Base-by-base conservation (phyloP, 2,113 vertebrate genomes). In the Cyprinus carpio region DNA sequence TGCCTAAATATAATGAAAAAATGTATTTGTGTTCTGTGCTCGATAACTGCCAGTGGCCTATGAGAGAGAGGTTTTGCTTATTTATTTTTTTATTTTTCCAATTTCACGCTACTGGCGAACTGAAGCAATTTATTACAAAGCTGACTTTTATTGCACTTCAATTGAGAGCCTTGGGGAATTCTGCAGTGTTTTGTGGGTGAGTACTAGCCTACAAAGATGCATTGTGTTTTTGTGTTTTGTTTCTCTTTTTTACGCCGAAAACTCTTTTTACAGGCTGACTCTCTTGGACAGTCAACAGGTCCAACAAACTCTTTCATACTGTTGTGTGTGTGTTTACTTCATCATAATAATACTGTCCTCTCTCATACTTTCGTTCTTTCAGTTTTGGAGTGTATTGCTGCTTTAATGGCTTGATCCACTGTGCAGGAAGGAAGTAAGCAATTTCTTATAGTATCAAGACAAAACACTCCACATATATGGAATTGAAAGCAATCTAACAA, bases 101-200 rank as follows among this genome's bases (percentile, higher is more conserved):
- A 58, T 76, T 71, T 77, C 58, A 75, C 60, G 81, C 87, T 84
- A 80, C 78, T 87, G 87, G 87, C 79, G 81, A 85, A 79, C 75
- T 29, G 58, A 80, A 65, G 77, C 82, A 79, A 83, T 91, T 91
- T 90, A 91, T 90, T 89, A 90, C 81, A 58, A 51, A 71, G 81
- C 62, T 85, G 81, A 88, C 87, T 89, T 91, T 89, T 91, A 89
- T 82, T 87, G 81, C 79, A 34, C 34, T 81, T 83, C 75, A 83
- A 80, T 84, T 75, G 62, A 84, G 87, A 71, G 86, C 87, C 86
- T 75, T 25, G 25, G 67, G 83, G 86, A 88, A 89, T 78, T 84
- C 81, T 31, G 82, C 43, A 75, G 85, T 81, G 56, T 75, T 81
- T 85, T 87, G 81, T 81, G 62, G 82, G 76, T 84, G 84, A 87